These are phyloP conservation scores for Plotosus lineatus DNA, from an alignment of 2,113 vertebrate genomes.

Conservation along the genomic window DNA sequence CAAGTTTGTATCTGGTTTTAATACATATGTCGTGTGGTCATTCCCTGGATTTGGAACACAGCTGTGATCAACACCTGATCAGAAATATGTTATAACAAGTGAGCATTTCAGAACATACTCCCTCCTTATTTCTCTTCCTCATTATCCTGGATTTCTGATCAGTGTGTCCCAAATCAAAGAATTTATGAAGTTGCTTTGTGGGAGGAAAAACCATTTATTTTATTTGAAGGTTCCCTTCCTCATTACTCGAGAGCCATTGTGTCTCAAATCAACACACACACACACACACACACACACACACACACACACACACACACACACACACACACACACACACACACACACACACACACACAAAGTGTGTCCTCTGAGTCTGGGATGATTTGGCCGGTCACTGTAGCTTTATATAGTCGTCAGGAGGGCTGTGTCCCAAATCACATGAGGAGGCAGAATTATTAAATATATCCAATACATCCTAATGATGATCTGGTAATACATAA, in stretches of 20 bases:
- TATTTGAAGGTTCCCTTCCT: not conserved
- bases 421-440: not conserved
- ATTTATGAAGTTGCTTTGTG: not conserved
- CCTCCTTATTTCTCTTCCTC: not conserved
- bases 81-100: not conserved
- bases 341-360: not conserved
- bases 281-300: not conserved
- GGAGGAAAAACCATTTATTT: not conserved
- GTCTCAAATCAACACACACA: not conserved
- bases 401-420: not conserved
- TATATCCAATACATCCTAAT: not conserved
- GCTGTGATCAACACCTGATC: not conserved
- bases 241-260: not conserved
- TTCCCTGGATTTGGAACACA: not conserved
- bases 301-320: not conserved
- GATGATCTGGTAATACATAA: not conserved
- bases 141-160: constrained; percentile 6
- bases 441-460: not conserved
- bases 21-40: not conserved
- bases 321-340: not conserved
- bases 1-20: not conserved
- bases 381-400: not conserved
- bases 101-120: not conserved
- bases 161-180: not conserved
- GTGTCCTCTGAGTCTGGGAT: not conserved